Conservation (phyloP, 2,888 invertebrate genomes). For the Cantharis rufa region DNA sequence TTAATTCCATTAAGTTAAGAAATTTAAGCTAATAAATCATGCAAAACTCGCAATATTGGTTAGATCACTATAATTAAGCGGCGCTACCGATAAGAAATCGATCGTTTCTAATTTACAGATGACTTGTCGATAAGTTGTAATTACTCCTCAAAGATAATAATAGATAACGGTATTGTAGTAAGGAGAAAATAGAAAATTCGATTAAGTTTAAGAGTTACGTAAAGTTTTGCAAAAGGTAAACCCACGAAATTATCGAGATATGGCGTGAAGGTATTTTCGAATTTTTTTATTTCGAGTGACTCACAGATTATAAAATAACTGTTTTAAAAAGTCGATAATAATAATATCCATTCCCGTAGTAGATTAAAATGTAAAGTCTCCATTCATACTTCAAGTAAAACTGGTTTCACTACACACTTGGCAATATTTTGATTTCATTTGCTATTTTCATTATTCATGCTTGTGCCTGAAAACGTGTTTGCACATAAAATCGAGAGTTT, state of each 20-base stretch:
- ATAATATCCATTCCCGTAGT: conserved; percentile 7
- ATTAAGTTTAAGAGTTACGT: background rate
- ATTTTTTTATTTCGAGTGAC: conserved; percentile 4
- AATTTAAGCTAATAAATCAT: no score
- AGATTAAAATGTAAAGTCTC: background rate
- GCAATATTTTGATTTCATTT: conserved; percentile 1
- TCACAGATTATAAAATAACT: conserved; percentile 14
- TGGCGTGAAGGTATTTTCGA: conserved; percentile 1
- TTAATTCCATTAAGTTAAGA: background rate
- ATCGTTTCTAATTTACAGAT: background rate
- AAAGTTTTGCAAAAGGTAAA: background rate
- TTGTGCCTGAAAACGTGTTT: background rate
- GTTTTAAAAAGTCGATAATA: conserved; percentile 9
- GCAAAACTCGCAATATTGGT: background rate
- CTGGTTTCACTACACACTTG: conserved; percentile 2
- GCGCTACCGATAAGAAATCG: background rate
- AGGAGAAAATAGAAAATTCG: background rate
- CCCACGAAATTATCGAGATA: background rate
- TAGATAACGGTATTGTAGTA: background rate
- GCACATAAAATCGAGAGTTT: background rate
- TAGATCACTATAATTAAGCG: no score
- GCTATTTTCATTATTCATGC: conserved; percentile 3
- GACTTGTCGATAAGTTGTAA: background rate
- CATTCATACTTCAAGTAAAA: conserved; percentile 3
- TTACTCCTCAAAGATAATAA: background rate